A percentile compares a stretch with the other conserved stretches of the same genome.
Evolutionary conservation across 2,113 vertebrate genomes (phyloP).

Genomic region (Cryptomyrus ogoouensis): DNA sequence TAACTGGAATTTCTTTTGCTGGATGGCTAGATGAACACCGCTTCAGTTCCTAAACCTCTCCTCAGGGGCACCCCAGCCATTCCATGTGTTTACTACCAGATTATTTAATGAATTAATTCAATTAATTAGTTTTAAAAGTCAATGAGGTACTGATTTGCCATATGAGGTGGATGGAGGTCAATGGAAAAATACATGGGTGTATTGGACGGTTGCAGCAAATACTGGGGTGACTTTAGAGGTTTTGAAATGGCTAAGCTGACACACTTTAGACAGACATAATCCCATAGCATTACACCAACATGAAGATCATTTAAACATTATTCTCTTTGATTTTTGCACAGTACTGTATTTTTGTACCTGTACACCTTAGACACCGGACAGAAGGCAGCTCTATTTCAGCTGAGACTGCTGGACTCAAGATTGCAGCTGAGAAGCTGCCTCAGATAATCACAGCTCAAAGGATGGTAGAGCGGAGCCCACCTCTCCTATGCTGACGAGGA

Average conservation of each 20-base stretch:
- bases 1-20: not conserved
- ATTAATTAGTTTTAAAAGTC: not conserved
- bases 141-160: not conserved
- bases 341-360: not conserved
- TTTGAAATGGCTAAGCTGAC: not conserved
- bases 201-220: not conserved
- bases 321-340: not conserved
- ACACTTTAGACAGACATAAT: not conserved
- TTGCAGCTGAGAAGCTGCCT: not conserved
- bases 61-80: not conserved
- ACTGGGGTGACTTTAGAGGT: not conserved
- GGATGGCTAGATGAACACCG: not conserved
- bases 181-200: not conserved
- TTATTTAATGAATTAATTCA: not conserved
- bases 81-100: not conserved
- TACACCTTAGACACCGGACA: not conserved
- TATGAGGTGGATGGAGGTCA: not conserved
- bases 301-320: not conserved
- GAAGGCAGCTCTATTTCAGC: not conserved
- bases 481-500: slow-evolving; percentile 75
- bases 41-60: not conserved
- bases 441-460: not conserved
- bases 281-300: too few relatives aligned
- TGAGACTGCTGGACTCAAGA: not conserved
- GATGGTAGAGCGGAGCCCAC: slow-evolving; percentile 40